Percentiles rank a stretch among this genome's conserved stretches.
Evolutionary conservation across 2,797 vertebrate genomes (phyloP).

Genomic region (Tolypeutes matacus): DNA sequence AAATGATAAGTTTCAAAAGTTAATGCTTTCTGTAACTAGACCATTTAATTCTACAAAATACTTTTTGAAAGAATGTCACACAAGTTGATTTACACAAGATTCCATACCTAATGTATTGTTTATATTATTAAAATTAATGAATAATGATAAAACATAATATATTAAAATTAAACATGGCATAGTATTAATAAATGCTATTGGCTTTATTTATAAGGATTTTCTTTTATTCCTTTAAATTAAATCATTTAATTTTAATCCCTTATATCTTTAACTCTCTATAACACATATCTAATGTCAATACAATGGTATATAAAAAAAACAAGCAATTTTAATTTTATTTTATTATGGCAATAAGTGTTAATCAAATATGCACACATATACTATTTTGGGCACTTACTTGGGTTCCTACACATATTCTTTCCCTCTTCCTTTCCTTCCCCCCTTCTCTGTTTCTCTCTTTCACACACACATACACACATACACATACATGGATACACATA

Average conservation of each 20-base stretch:
- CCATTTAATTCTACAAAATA: constrained; percentile 76
- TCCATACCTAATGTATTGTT: constrained; percentile 26
- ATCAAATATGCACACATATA: background rate
- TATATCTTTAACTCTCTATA: background rate
- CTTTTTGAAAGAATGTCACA: constrained; percentile 51
- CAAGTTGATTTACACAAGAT: constrained; percentile 25
- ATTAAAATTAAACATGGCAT: background rate
- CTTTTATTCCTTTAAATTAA: constrained; percentile 7
- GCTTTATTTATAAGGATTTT: background rate
- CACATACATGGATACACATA: background rate
- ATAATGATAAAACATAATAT: background rate
- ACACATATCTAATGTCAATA: background rate
- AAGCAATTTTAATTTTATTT: background rate
- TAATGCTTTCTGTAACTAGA: constrained; percentile 69
- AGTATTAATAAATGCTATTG: background rate
- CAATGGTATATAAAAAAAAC: background rate
- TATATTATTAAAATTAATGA: constrained; percentile 72
- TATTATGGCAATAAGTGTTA: background rate
- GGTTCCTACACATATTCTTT: background rate
- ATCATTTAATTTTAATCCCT: constrained; percentile 3
- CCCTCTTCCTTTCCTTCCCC: background rate
- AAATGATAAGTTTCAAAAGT: constrained; percentile 35
- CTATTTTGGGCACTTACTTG: background rate
- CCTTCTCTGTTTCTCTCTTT: background rate
- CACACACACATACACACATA: background rate